phyloP scores from a whole-genome alignment of 2,113 vertebrate genomes.

The Zootoca vivipara region DNA sequence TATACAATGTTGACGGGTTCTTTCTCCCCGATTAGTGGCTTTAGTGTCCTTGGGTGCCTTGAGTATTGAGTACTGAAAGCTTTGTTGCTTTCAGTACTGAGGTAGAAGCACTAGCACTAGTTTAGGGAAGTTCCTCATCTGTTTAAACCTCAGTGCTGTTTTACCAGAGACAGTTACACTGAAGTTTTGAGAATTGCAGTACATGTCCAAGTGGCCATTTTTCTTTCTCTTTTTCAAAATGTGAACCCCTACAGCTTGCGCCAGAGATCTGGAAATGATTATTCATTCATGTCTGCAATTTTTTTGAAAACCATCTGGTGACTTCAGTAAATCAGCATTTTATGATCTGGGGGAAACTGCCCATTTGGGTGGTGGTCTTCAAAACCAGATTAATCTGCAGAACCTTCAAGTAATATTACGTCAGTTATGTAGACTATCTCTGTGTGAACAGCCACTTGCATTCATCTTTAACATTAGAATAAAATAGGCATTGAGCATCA shows the following conservation, averaged over 20 bases:
- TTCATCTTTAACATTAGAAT: neutral
- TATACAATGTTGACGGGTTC: accelerated
- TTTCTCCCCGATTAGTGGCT: neutral
- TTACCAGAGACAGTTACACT: neutral
- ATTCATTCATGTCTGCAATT: neutral
- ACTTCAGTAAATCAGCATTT: neutral
- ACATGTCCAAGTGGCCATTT: neutral
- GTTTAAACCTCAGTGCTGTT: neutral
- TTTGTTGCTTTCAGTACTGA: neutral
- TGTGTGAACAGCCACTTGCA: neutral
- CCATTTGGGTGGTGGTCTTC: neutral
- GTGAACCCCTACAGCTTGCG: neutral
- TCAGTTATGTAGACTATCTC: neutral
- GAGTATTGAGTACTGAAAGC: too few species aligned
- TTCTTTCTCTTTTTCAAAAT: neutral
- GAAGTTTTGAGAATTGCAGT: neutral
- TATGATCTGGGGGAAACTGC: neutral
- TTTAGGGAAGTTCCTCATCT: neutral
- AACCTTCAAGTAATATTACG: constrained; percentile 8
- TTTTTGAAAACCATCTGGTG: constrained; percentile 40
- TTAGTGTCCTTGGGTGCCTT: neutral
- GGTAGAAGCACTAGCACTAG: neutral
- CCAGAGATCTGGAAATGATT: constrained; percentile 24
- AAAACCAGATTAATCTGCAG: constrained; percentile 9
- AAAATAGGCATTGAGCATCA: neutral